These are phyloP conservation scores for Astropecten irregularis DNA, from an alignment of 53 echinoderm and acorn worm genomes.

Conservation along the genomic window DNA sequence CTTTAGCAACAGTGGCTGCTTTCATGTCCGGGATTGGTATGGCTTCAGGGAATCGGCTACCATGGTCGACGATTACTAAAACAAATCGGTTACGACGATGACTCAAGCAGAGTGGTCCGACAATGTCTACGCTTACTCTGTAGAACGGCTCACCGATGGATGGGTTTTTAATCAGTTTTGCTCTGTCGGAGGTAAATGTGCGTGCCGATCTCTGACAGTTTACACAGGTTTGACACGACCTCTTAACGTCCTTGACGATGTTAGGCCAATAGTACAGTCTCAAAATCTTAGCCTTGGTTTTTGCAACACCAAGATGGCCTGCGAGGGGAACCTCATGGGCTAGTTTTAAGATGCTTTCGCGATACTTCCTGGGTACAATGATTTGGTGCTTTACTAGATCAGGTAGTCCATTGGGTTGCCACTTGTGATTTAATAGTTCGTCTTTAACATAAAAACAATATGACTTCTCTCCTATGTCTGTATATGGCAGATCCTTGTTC, in stretches of 20 bases:
- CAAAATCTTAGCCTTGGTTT: background rate
- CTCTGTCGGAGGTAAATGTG: background rate
- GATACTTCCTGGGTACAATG: background rate
- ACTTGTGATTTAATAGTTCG: background rate
- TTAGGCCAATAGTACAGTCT: background rate
- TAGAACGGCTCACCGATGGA: conserved; percentile 43
- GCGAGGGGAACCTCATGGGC: background rate
- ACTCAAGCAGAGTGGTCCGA: conserved; percentile 36
- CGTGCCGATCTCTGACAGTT: conserved; percentile 3
- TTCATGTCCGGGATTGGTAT: conserved; percentile 27
- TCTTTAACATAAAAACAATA: background rate
- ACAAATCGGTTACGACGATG: conserved; percentile 39
- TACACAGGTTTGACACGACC: background rate
- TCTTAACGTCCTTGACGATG: background rate
- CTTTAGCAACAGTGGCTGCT: conserved; percentile 13
- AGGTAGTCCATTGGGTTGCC: background rate
- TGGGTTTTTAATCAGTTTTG: background rate
- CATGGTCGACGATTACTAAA: conserved; percentile 54
- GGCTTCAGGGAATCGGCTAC: conserved; percentile 58
- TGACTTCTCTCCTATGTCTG: background rate
- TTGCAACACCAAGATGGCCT: background rate
- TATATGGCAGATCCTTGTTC: background rate
- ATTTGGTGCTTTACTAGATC: background rate
- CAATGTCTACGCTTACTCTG: conserved; percentile 54
- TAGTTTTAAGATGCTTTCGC: background rate